Evolutionary conservation across 2,888 invertebrate species (phyloP).

Genomic region (Osmoderma eremita): DNA sequence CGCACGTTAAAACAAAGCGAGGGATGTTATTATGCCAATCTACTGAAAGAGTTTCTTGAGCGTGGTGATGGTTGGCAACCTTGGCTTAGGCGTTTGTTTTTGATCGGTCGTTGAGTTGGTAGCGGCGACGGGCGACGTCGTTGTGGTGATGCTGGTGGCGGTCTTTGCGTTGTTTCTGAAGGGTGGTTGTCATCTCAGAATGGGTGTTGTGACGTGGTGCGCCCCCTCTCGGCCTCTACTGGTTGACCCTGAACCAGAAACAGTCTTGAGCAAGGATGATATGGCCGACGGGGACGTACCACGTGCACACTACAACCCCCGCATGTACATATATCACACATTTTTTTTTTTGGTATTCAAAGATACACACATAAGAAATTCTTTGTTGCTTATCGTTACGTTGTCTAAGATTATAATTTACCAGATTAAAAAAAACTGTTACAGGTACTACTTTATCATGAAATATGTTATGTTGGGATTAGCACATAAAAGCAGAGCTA

Average conservation of each 20-base stretch:
- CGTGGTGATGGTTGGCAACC: conserved; percentile 36
- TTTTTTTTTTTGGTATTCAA: conserved; percentile 15
- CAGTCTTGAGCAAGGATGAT: conserved; percentile 54
- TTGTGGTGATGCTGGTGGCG: conserved; percentile 35
- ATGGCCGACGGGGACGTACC: conserved; percentile 55
- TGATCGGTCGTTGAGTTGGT: conserved; percentile 34
- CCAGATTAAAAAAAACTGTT: too few relatives aligned
- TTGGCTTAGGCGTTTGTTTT: conserved; percentile 33
- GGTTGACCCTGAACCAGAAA: conserved; percentile 57
- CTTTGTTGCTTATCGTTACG: conserved; percentile 29
- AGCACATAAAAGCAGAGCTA: conserved; percentile 4
- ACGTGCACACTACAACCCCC: conserved; percentile 50
- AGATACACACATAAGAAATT: conserved; percentile 36
- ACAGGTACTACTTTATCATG: too few relatives aligned
- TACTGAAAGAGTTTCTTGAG: conserved; percentile 38
- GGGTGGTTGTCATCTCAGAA: conserved; percentile 63
- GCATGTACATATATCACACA: conserved; percentile 40
- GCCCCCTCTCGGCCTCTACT: conserved; percentile 51
- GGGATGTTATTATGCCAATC: conserved; percentile 8
- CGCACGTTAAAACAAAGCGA: conserved; percentile 1
- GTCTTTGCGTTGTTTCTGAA: conserved; percentile 36
- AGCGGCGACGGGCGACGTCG: conserved; percentile 31
- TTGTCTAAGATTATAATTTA: too few relatives aligned
- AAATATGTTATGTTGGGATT: background rate
- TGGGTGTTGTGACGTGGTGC: conserved; percentile 57